Evolutionary conservation across 2,888 invertebrate species (phyloP), one percentile per base, ranked within the genome.

Genomic region (Odontothrips loti): DNA sequence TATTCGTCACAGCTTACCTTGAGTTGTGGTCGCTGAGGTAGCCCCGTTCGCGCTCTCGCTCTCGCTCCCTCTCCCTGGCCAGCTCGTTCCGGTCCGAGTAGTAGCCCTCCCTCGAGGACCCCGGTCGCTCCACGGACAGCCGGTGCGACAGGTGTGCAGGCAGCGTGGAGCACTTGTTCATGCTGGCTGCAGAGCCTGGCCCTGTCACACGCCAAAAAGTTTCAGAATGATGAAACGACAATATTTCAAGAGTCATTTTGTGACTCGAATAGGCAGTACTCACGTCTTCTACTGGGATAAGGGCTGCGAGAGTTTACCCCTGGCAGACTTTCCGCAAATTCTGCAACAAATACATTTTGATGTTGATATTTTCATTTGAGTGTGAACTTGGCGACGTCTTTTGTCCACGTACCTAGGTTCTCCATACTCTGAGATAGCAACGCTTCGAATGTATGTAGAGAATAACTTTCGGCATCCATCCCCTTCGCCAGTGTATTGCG

Each of bases 381-480:
- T 79, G 80, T 79, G 43, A 68, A 81, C 15, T 47, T 29, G 80
- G 79, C 51, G n/a, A n/a, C n/a, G 23, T 29, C 75, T 47, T 79
- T 68, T 47, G 17, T 43, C 17, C 68, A 84, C 88, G 87, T 87
- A 95, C 95, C 96, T 88, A 97, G 90, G 89, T 97, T 96, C 88
- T 97, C 97, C 96, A 96, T 96, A 89, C 96, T 96, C 88, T 97
- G 96, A 81, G 96, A 95, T 83, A 97, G 90, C 83, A 97, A 89
- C 82, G 96, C 96, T 88, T 97, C 96, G 86, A 97, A 97, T 0
- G 97, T 97, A 86, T 97, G 96, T 84, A 97, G 89, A 87, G 96
- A 96, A 88, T 96, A 96, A 87, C 96, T 96, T 88, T 97, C 96
- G 11, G 96, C 96, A 86, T 97, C 97, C 95, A 96, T 95, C 84